Base-by-base conservation (phyloP, 1,140 invertebrate species). In the Helicoverpa zea region DNA sequence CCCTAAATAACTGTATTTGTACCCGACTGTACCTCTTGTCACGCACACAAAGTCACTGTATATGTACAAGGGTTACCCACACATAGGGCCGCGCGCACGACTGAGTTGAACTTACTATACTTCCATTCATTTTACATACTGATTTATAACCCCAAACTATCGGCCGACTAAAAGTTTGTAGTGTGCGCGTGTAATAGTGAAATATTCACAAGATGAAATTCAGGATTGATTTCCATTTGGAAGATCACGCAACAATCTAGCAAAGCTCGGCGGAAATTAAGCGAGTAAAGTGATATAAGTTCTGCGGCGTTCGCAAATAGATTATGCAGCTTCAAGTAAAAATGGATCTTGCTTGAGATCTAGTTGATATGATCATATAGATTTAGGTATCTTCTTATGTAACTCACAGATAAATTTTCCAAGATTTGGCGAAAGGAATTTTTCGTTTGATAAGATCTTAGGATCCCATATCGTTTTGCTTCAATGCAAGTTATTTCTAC, bases 211-310 rank as follows among this genome's bases (percentile, higher is more conserved):
- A 51, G 43, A 68, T 16, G 64, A 68, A 68, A 68, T 51, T 49
- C 64, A 18, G 16, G 10, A 68, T 49, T 68, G 64, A 49, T 68
- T 49, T 68, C n/a, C 64, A 68, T n/a, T 68, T 68, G 16, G 16
- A 49, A 43, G 64, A 68, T 49, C 63, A 49, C 16, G 16, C 61
- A 47, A 64, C 63, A n/a, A 66, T 66, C 43, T 66, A 43, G 43
- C 9, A n/a, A 9, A 49, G 35, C 63, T n/a, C n/a, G 43, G n/a
- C 63, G 63, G 63, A 66, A 66, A 66, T 66, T 66, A 66, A 66
- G 16, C 63, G 43, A 43, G 30, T 47, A 18, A 49, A 43, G 35
- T 49, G 35, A 47, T 49, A n/a, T 49, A 66, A 1, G 61, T 47
- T 43, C 16, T 66, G 43, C 47, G n/a, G 63, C 63, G 35, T 49